Evolutionary conservation across 2,113 vertebrate species (phyloP).

Genomic region (Agapornis roseicollis): DNA sequence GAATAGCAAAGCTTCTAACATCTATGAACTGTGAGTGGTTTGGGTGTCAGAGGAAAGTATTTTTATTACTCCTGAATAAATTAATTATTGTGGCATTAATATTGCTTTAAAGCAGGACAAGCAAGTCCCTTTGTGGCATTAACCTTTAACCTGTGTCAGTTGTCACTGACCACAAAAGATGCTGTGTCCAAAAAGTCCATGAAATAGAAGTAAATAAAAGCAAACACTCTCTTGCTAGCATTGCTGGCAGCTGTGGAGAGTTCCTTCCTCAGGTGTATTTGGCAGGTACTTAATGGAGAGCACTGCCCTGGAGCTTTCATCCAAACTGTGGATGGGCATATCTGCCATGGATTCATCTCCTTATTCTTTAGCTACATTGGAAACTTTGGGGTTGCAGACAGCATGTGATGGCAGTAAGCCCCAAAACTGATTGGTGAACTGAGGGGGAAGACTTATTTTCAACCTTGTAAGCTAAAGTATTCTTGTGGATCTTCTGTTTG

Average conservation of each 20-base stretch:
- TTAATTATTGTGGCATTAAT: not conserved
- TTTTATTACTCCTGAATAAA: not conserved
- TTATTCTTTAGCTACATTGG: not conserved
- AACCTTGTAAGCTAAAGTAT: not conserved
- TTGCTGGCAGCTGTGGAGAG: not conserved
- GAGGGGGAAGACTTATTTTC: not conserved
- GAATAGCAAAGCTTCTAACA: not conserved
- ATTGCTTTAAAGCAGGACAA: not conserved
- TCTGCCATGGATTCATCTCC: not conserved
- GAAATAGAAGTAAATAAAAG: not conserved
- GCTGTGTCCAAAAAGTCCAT: not conserved
- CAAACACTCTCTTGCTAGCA: not conserved
- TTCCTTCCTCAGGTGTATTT: not conserved
- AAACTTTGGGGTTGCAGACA: not conserved
- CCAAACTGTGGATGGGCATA: not conserved
- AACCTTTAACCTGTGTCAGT: not conserved
- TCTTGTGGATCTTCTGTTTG: not conserved
- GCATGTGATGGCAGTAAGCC: not conserved
- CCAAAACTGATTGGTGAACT: not conserved
- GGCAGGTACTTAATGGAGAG: not conserved
- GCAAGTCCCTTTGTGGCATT: not conserved
- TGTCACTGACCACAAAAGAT: not conserved
- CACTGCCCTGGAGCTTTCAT: not conserved
- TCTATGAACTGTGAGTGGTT: not conserved
- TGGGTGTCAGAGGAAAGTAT: not conserved